Percentiles rank a stretch among this genome's conserved stretches.
Conservation (phyloP, 2,113 vertebrate genomes). For the Speoplatyrhinus poulsoni region DNA sequence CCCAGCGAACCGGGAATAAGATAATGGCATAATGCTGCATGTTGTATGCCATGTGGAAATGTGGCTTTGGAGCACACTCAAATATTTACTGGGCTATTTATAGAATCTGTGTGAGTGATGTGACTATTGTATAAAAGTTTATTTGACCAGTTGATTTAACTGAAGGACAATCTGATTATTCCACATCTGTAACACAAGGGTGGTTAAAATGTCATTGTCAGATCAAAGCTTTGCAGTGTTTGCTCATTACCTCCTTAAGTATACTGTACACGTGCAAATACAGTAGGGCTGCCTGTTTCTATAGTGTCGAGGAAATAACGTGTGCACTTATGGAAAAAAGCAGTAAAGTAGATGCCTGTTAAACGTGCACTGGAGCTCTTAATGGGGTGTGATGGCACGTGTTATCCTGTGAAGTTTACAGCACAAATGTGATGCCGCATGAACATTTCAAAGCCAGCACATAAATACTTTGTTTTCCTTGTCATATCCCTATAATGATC, state of each 20-base stretch:
- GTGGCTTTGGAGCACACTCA: background rate
- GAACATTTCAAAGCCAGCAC: background rate
- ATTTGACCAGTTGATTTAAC: no score
- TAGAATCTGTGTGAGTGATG: background rate
- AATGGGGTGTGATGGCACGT: constrained; percentile 43
- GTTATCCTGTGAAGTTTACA: constrained; percentile 34
- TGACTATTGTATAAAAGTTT: no score
- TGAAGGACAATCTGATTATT: no score
- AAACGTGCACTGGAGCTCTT: constrained; percentile 35
- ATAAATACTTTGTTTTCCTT: background rate
- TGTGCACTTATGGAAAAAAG: constrained; percentile 21
- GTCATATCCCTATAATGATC: constrained; percentile 2
- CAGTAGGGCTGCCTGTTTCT: no score
- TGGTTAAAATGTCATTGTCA: constrained; percentile 29
- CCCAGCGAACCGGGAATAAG: constrained; percentile 14
- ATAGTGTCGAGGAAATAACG: constrained; percentile 23
- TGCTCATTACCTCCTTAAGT: constrained; percentile 45
- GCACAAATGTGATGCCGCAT: constrained; percentile 11
- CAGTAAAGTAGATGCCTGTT: constrained; percentile 52
- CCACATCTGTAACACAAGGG: background rate
- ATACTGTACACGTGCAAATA: background rate
- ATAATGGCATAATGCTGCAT: background rate
- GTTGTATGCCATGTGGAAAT: background rate
- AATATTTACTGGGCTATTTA: background rate
- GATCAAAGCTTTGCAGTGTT: constrained; percentile 38